Percentiles rank a stretch among this genome's conserved stretches.
phyloP scores from a whole-genome alignment of 2,888 invertebrate species.

The Lampropteryx suffumata region DNA sequence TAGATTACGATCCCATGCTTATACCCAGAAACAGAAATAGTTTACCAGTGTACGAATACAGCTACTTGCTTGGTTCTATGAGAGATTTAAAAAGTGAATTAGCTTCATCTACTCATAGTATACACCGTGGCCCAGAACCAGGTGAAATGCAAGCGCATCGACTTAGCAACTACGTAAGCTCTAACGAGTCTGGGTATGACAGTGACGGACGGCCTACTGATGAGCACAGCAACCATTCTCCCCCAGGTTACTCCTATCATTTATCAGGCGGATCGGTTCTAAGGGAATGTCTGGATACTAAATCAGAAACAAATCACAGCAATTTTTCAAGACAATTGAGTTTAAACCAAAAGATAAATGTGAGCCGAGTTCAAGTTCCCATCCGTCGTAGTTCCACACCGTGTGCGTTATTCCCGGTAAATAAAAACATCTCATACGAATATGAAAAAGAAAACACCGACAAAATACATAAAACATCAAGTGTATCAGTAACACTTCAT shows the following conservation, averaged over 20 bases:
- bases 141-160: constrained; percentile 84
- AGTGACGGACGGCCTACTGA: constrained; percentile 87
- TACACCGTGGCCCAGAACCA: constrained; percentile 79
- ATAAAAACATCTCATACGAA: constrained; percentile 61
- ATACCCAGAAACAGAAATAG: constrained; percentile 77
- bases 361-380: constrained; percentile 68
- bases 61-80: constrained; percentile 64
- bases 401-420: constrained; percentile 71
- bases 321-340: constrained; percentile 72
- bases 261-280: constrained; percentile 58
- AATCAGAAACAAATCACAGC: constrained; percentile 58
- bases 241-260: constrained; percentile 78
- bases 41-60: constrained; percentile 76
- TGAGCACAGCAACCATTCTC: constrained; percentile 80
- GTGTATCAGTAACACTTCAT: constrained; percentile 43
- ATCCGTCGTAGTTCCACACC: constrained; percentile 75
- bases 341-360: constrained; percentile 73
- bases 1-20: constrained; percentile 77
- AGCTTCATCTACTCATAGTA: constrained; percentile 74
- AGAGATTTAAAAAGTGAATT: constrained; percentile 71
- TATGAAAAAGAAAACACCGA: constrained; percentile 60
- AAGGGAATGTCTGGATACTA: constrained; percentile 50
- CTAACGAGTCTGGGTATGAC: constrained; percentile 92
- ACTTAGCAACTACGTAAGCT: constrained; percentile 89
- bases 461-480: constrained; percentile 45